Conservation (phyloP, 2,888 invertebrate genomes). For the Eudasyphora cyanicolor region DNA sequence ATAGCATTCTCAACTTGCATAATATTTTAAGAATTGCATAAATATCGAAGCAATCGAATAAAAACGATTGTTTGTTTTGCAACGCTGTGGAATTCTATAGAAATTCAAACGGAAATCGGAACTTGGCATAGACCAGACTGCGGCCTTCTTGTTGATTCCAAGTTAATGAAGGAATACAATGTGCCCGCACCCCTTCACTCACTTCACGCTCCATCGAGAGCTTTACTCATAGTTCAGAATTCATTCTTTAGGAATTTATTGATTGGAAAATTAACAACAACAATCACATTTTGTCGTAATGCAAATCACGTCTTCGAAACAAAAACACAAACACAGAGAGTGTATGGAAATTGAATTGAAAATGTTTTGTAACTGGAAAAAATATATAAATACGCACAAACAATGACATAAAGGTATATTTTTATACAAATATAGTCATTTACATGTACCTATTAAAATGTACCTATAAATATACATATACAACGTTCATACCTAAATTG, state of each 20-base stretch:
- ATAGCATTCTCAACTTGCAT: too few species aligned
- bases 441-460: not conserved
- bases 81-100: not conserved
- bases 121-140: constrained; percentile 3
- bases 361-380: constrained; percentile 33
- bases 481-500: too few species aligned
- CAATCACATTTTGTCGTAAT: not conserved
- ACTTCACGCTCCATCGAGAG: too few species aligned
- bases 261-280: not conserved
- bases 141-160: too few species aligned
- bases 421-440: not conserved
- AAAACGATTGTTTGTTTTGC: not conserved
- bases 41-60: not conserved
- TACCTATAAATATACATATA: not conserved
- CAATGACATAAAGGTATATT: not conserved
- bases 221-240: not conserved
- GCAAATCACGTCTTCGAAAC: constrained; percentile 53
- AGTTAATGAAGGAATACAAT: too few species aligned
- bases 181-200: too few species aligned
- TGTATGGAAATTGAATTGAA: constrained; percentile 36
- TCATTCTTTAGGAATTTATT: constrained; percentile 15
- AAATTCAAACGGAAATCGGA: constrained; percentile 33
- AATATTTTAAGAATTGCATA: not conserved
- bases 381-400: not conserved
- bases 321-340: constrained; percentile 35